Conservation (phyloP, 92 coral and sea anemone genomes). For the Meandrina meandrites region DNA sequence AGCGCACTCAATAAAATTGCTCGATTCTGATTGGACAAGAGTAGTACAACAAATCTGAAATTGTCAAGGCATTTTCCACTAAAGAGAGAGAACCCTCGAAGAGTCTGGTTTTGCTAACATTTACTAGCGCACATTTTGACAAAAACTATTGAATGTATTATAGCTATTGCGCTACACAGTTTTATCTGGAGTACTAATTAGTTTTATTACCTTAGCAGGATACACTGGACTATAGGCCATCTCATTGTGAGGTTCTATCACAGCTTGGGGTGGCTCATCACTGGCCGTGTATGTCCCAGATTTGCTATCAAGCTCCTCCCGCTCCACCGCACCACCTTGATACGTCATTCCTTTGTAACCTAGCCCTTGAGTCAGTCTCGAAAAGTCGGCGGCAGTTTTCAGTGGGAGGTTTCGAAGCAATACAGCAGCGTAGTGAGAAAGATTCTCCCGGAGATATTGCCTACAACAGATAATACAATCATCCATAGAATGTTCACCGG, state of each 20-base stretch:
- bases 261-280: conserved; percentile 82
- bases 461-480: conserved; percentile 38
- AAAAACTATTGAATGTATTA: too few species aligned
- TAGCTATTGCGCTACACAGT: too few species aligned
- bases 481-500: conserved; percentile 34
- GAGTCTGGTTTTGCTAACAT: too few species aligned
- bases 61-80: too few species aligned
- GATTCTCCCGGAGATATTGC: conserved; percentile 42
- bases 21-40: too few species aligned
- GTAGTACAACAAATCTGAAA: too few species aligned
- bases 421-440: conserved; percentile 71
- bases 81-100: too few species aligned
- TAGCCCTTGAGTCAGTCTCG: conserved; percentile 60
- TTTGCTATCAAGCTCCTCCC: conserved; percentile 63
- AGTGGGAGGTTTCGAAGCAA: conserved; percentile 82
- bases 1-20: too few species aligned
- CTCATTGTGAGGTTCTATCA: conserved; percentile 86
- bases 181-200: too few species aligned
- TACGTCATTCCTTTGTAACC: conserved; percentile 80
- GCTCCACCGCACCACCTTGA: conserved; percentile 83
- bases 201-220: conserved; percentile 67
- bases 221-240: conserved; percentile 88
- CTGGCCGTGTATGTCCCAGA: conserved; percentile 75
- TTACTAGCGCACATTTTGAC: too few species aligned
- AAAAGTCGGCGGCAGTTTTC: conserved; percentile 60